phyloP scores from a whole-genome alignment of 2,113 vertebrate genomes.

The Ophiodon elongatus region DNA sequence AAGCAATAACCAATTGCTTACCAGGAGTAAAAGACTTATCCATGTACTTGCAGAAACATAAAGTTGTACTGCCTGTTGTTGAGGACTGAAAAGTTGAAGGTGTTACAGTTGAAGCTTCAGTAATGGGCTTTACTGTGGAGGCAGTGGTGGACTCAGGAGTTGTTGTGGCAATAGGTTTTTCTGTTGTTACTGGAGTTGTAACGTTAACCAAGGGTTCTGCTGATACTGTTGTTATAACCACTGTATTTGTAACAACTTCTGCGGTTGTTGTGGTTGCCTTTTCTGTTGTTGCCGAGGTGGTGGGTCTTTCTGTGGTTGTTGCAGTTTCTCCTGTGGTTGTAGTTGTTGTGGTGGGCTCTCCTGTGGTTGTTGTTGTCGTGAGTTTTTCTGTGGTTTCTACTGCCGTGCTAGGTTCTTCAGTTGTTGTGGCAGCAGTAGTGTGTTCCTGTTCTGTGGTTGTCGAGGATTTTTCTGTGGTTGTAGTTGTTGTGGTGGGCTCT shows the following conservation, averaged over 20 bases:
- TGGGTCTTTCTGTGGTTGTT: constrained; percentile 11
- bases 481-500: neutral
- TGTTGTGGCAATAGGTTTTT: too few species aligned
- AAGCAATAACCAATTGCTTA: constrained; percentile 30
- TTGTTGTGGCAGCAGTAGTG: neutral
- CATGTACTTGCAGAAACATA: constrained; percentile 73
- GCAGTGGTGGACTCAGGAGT: neutral
- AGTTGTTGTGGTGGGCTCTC: neutral
- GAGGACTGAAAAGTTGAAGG: constrained; percentile 6
- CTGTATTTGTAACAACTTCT: too few species aligned
- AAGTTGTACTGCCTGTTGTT: constrained; percentile 15
- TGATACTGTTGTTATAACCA: too few species aligned
- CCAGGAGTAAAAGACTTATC: constrained; percentile 54
- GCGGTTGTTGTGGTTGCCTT: neutral
- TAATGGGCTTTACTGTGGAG: neutral
- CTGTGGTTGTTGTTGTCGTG: constrained; percentile 14
- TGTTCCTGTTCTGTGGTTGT: neutral
- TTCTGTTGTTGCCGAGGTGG: neutral
- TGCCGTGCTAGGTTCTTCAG: neutral
- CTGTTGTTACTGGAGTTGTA: too few species aligned
- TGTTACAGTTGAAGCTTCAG: constrained; percentile 1
- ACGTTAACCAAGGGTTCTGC: neutral
- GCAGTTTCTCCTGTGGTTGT: neutral
- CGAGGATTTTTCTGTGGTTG: neutral
- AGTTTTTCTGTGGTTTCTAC: neutral